Evolutionary conservation across 2,888 invertebrate genomes (phyloP).

Genomic region (Platerodrilus igneus): DNA sequence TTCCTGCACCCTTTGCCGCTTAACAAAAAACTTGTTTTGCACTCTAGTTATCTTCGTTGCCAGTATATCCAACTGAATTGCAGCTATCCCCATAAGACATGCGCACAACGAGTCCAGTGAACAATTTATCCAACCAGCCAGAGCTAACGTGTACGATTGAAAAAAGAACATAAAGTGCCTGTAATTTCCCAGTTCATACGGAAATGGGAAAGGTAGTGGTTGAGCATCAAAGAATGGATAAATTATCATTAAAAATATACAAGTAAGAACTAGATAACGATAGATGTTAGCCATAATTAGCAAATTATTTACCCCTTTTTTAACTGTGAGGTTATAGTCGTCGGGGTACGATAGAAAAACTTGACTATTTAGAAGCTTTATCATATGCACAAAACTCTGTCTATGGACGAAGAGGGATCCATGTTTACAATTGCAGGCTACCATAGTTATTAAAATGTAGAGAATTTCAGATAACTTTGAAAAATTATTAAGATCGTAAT

Average conservation of each 20-base stretch:
- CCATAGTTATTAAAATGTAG: constrained; percentile 17
- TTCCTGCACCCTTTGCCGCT: too few relatives aligned
- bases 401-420: constrained; percentile 7
- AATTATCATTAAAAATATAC: constrained; percentile 10
- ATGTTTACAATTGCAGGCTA: constrained; percentile 11
- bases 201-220: constrained; percentile 22
- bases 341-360: constrained; percentile 16
- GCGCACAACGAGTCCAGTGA: constrained; percentile 15
- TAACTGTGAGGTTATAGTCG: constrained; percentile 14
- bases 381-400: constrained; percentile 8
- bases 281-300: constrained; percentile 16
- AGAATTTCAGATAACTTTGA: constrained; percentile 18
- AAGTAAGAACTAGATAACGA: constrained; percentile 7
- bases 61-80: constrained; percentile 18
- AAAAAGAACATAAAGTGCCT: constrained; percentile 14
- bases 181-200: constrained; percentile 19
- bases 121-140: constrained; percentile 21
- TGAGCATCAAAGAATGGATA: constrained; percentile 16
- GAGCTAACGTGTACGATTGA: constrained; percentile 11
- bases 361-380: constrained; percentile 13
- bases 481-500: constrained; percentile 13
- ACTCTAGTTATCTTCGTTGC: constrained; percentile 8
- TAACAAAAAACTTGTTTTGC: too few relatives aligned
- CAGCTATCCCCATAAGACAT: constrained; percentile 15
- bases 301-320: constrained; percentile 10